Evolutionary conservation across 2,888 invertebrate genomes (phyloP).

Genomic region (Tupiocoris notatus): DNA sequence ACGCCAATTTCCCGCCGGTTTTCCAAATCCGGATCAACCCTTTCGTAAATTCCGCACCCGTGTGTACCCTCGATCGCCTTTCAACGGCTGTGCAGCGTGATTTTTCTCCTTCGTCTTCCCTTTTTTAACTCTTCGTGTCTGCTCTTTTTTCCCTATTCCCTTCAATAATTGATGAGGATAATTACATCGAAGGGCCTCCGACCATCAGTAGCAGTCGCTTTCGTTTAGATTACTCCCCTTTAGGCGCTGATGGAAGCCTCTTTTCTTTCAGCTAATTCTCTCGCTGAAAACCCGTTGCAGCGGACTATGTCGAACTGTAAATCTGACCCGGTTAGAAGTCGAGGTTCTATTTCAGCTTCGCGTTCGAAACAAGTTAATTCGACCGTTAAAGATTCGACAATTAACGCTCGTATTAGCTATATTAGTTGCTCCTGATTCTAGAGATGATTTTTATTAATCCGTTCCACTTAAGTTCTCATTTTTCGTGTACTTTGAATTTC

Average conservation of each 20-base stretch:
- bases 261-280: conserved; percentile 23
- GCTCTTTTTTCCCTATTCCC: background rate
- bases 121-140: background rate
- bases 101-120: conserved; percentile 18
- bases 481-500: too few species aligned
- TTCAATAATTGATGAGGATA: conserved; percentile 39
- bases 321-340: background rate
- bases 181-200: conserved; percentile 24
- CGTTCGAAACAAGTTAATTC: background rate
- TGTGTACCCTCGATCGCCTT: background rate
- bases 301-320: background rate
- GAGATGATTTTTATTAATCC: too few species aligned
- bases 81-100: background rate
- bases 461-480: too few species aligned
- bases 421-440: too few species aligned
- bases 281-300: conserved; percentile 2
- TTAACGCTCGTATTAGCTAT: too few species aligned
- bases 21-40: too few species aligned
- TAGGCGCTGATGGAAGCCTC: background rate
- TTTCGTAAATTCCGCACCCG: too few species aligned
- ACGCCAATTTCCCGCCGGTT: too few species aligned
- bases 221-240: conserved; percentile 26
- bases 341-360: background rate
- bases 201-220: conserved; percentile 11
- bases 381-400: too few species aligned